Base-by-base conservation (phyloP, 2,797 vertebrate species). In the Dendrocincla tyrannina region DNA sequence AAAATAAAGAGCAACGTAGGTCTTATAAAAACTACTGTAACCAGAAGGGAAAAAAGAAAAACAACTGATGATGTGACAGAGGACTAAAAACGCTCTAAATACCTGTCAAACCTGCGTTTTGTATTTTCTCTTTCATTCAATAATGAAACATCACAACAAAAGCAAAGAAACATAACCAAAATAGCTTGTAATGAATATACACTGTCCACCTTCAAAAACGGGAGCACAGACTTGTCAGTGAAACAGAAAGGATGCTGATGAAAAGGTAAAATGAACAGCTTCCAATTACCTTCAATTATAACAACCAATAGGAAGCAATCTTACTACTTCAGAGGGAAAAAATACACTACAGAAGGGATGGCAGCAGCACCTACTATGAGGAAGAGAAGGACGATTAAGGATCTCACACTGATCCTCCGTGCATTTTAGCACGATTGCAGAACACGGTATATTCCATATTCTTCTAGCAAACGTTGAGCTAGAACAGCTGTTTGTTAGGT, bases 161-260 rank as follows among this genome's bases (percentile, higher is more conserved):
- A 94, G 75, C 63, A 97, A 85, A 64, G 64, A 91, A 84, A 96
- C n/a, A 68, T 93, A 94, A 95, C 6, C 64, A 74, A 94, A 96
- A 95, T 55, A 97, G 93, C 95, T 94, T 93, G 63, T 89, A 92
- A 97, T 86, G 77, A 97, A 81, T 64, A 89, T 37, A 84, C 49
- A 91, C 70, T 88, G 74, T 85, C 92, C 94, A 95, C 64, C 87
- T 92, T 94, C 85, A 97, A 91, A 93, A 93, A 85, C 56, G 96
- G 84, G 73, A 90, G 77, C 68, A 81, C 67, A 88, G 76, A 78
- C 60, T 89, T 80, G 20, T 87, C 77, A 58, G 49, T 44, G 85
- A 91, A 96, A 94, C 52, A 95, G 93, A 96, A 96, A 96, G 88
- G 91, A 95, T 77, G 93, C 84, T 96, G 91, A 97, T 92, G 91